phyloP scores from a whole-genome alignment of 2,797 vertebrate genomes.

The Sebastes miniatus region DNA sequence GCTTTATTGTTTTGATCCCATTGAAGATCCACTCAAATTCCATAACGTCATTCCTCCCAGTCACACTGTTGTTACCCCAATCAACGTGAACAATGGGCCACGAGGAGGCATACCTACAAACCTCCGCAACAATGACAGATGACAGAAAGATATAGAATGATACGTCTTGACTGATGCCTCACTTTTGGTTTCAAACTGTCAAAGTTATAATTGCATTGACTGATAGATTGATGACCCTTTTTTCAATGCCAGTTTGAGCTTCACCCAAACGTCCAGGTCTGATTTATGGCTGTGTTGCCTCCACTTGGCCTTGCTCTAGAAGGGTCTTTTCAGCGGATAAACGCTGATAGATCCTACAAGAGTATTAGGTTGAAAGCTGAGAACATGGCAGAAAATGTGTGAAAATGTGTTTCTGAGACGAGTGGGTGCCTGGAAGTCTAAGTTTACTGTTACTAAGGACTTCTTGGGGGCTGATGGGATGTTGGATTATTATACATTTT shows the following conservation, averaged over 20 bases:
- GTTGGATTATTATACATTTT: not conserved
- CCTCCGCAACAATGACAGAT: not conserved
- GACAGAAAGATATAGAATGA: not conserved
- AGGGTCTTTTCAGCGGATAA: not conserved
- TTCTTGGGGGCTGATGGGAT: not conserved
- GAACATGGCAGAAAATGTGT: not conserved
- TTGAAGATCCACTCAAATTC: conserved; percentile 50
- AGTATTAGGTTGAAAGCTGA: not conserved
- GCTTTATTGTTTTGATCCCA: conserved; percentile 40
- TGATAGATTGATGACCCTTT: not conserved
- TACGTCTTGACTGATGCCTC: not conserved
- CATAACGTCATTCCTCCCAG: conserved; percentile 40
- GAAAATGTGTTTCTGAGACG: not conserved
- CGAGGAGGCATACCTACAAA: not conserved
- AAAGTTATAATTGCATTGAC: not conserved
- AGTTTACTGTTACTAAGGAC: not conserved
- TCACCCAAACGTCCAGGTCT: not conserved
- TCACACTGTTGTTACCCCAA: conserved; percentile 32
- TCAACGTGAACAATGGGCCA: conserved; percentile 19
- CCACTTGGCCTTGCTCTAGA: conserved; percentile 11
- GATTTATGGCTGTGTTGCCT: conserved; percentile 6
- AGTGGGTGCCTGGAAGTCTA: not conserved
- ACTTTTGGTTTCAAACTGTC: not conserved
- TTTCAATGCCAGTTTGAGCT: not conserved
- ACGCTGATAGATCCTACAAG: conserved; percentile 11